phyloP scores from a whole-genome alignment of 1,140 invertebrate species.

The Thaumetopoea pityocampa region DNA sequence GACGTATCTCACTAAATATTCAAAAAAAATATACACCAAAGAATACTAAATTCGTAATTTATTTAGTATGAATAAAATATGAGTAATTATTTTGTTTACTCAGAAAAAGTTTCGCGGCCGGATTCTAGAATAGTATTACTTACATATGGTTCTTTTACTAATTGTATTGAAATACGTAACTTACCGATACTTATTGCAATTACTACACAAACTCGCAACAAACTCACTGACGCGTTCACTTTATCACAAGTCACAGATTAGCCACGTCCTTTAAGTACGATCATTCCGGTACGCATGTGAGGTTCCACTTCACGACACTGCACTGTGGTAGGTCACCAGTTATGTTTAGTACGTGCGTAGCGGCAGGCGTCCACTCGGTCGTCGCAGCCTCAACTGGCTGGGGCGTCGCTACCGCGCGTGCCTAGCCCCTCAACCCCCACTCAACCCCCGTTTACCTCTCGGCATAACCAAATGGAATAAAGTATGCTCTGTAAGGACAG shows the following conservation, averaged over 20 bases:
- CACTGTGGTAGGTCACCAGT: slow-evolving; percentile 49
- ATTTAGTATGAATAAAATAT: slow-evolving; percentile 21
- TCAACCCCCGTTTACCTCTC: slow-evolving; percentile 49
- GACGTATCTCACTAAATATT: too few relatives aligned
- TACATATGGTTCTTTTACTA: slow-evolving; percentile 28
- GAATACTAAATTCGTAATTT: too few relatives aligned
- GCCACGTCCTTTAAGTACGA: slow-evolving; percentile 25
- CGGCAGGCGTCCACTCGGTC: slow-evolving; percentile 37
- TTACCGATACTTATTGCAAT: slow-evolving; percentile 35
- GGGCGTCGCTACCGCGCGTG: slow-evolving; percentile 66
- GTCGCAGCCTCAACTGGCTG: slow-evolving; percentile 65
- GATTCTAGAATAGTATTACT: slow-evolving; percentile 6
- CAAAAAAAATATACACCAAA: too few relatives aligned
- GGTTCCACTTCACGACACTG: slow-evolving; percentile 54
- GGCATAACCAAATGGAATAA: slow-evolving; percentile 68
- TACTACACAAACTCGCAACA: slow-evolving; percentile 31
- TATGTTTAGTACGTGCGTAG: slow-evolving; percentile 23
- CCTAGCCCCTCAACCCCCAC: slow-evolving; percentile 41
- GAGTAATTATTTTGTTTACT: slow-evolving; percentile 11
- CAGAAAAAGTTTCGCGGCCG: not conserved
- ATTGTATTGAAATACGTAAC: slow-evolving; percentile 34
- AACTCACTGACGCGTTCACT: slow-evolving; percentile 40
- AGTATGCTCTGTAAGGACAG: slow-evolving; percentile 68
- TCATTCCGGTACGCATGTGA: slow-evolving; percentile 39
- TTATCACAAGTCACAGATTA: slow-evolving; percentile 43